Percentiles rank a stretch among this genome's conserved stretches.
These are phyloP conservation scores for Xenentodon cancila DNA, from an alignment of 2,797 vertebrate genomes.

Conservation along the genomic window DNA sequence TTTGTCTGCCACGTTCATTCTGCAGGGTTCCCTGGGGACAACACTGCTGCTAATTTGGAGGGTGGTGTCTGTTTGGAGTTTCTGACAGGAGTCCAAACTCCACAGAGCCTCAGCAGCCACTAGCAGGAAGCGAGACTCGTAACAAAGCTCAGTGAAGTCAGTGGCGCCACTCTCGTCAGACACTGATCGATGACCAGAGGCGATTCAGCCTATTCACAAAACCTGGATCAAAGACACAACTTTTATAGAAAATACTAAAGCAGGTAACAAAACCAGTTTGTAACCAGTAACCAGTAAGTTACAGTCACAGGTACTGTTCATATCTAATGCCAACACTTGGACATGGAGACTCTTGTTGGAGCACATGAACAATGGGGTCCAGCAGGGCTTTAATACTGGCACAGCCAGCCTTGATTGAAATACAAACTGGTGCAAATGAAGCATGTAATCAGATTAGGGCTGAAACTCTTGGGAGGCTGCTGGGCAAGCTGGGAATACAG, in stretches of 20 bases:
- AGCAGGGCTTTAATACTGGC: slow-evolving; percentile 49
- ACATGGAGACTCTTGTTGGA: slow-evolving; percentile 55
- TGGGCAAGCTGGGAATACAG: slow-evolving; percentile 58
- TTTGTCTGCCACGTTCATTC: slow-evolving; percentile 77
- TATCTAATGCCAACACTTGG: slow-evolving; percentile 37
- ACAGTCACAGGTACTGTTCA: slow-evolving; percentile 11
- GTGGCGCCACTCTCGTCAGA: slow-evolving; percentile 54
- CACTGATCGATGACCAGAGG: slow-evolving; percentile 53
- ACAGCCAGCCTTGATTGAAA: slow-evolving; percentile 73
- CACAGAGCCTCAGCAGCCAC: slow-evolving; percentile 40
- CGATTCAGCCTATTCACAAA: slow-evolving; percentile 43
- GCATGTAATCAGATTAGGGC: slow-evolving; percentile 83
- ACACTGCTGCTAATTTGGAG: slow-evolving; percentile 73
- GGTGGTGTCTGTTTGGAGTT: slow-evolving; percentile 67
- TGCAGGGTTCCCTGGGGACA: slow-evolving; percentile 62
- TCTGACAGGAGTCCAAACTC: slow-evolving; percentile 68
- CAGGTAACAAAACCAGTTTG: neutral
- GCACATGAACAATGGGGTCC: slow-evolving; percentile 61
- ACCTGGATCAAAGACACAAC: neutral
- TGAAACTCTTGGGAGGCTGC: slow-evolving; percentile 58
- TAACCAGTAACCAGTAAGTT: neutral
- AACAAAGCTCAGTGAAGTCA: slow-evolving; percentile 63
- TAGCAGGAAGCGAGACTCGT: slow-evolving; percentile 50
- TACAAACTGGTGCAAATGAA: slow-evolving; percentile 83
- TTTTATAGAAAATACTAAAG: neutral